Conservation (phyloP, 2,113 vertebrate species). For the Hiodon alosoides region DNA sequence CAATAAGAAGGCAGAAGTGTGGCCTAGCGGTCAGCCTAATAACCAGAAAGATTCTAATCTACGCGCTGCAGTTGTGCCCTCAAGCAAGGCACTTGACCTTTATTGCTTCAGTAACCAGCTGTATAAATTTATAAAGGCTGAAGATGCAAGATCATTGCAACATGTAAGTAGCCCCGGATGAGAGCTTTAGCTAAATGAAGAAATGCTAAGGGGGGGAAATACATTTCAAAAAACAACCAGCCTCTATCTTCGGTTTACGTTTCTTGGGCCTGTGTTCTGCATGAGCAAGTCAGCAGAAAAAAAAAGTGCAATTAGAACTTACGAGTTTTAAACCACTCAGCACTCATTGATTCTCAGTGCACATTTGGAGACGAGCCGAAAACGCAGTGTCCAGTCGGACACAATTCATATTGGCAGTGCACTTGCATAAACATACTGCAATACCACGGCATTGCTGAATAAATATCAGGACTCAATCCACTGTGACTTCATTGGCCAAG, state of each 20-base stretch:
- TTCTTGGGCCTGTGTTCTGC: background rate
- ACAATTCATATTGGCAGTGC: background rate
- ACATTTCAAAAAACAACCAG: no score
- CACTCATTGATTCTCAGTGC: slow-evolving; percentile 7
- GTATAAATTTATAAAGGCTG: no score
- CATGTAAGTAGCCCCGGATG: background rate
- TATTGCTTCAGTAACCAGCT: no score
- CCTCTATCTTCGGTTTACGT: background rate
- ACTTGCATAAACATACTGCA: background rate
- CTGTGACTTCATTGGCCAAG: background rate
- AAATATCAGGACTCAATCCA: background rate
- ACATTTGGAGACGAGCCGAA: slow-evolving; percentile 3
- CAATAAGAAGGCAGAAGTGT: no score
- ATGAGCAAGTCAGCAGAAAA: background rate
- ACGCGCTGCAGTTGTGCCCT: no score
- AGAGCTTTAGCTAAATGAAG: background rate
- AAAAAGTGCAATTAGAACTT: background rate
- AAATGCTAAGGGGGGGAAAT: no score
- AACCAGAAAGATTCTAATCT: no score
- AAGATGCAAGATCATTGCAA: no score
- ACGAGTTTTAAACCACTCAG: background rate
- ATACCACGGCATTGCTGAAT: background rate
- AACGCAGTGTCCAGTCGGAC: background rate
- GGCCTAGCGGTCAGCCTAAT: no score
- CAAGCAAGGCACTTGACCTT: no score